These are phyloP conservation scores for Chiroxiphia lanceolata DNA, from an alignment of 2,797 vertebrate genomes.

Conservation along the genomic window DNA sequence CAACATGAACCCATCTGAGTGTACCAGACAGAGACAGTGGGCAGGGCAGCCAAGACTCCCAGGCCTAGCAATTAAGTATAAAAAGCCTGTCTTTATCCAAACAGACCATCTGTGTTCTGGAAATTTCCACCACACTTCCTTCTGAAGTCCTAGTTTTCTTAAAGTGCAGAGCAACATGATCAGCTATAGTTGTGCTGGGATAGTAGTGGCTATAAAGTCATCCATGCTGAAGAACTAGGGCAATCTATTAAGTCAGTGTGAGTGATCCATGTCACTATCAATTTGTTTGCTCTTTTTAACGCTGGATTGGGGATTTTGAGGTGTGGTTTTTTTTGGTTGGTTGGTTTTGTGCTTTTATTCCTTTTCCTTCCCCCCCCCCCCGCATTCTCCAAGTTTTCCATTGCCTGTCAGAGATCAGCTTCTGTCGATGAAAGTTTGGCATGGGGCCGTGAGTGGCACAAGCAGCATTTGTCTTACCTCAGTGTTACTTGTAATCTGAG, in stretches of 20 bases:
- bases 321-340: too few species aligned
- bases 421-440: slow-evolving; percentile 18
- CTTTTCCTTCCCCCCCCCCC: neutral
- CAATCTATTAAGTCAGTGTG: neutral
- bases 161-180: slow-evolving; percentile 1
- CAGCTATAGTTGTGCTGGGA: neutral
- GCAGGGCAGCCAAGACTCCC: slow-evolving; percentile 40
- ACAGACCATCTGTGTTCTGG: slow-evolving; percentile 66
- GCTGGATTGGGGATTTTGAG: neutral
- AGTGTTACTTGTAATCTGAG: neutral
- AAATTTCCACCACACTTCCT: slow-evolving; percentile 75
- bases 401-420: neutral
- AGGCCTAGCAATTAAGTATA: slow-evolving; percentile 67
- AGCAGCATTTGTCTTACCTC: neutral
- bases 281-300: neutral
- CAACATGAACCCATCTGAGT: slow-evolving; percentile 10
- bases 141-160: slow-evolving; percentile 57
- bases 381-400: neutral
- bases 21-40: slow-evolving; percentile 49
- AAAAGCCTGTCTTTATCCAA: slow-evolving; percentile 67
- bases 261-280: neutral
- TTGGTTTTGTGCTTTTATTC: neutral
- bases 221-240: slow-evolving; percentile 11
- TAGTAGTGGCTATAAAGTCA: neutral
- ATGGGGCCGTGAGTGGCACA: neutral